Percentiles rank a stretch among this genome's conserved stretches.
These are phyloP conservation scores for Betta splendens DNA, from an alignment of 2,797 vertebrate species.

Conservation along the genomic window DNA sequence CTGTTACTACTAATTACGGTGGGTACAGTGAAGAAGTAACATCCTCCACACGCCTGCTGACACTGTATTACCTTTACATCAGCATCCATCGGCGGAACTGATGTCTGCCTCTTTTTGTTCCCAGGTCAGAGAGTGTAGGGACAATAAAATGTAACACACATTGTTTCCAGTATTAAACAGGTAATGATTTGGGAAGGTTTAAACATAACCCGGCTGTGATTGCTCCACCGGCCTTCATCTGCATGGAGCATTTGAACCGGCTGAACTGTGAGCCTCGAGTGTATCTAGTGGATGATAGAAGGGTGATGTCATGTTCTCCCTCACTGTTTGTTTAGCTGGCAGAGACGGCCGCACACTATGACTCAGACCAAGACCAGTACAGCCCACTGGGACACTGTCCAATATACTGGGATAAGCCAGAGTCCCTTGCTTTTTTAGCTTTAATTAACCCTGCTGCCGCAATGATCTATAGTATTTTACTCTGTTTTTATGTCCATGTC, in stretches of 20 bases:
- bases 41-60: conserved; percentile 35
- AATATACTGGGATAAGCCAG: conserved; percentile 36
- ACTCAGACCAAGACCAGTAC: conserved; percentile 57
- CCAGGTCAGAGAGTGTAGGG: conserved; percentile 11
- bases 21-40: conserved; percentile 29
- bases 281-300: conserved; percentile 72
- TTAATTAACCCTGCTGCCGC: conserved; percentile 10
- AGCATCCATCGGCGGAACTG: conserved; percentile 17
- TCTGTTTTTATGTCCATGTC: conserved; percentile 32
- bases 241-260: conserved; percentile 66
- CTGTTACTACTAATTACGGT: conserved; percentile 52
- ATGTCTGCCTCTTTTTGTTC: conserved; percentile 30
- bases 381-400: conserved; percentile 46
- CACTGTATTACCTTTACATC: conserved; percentile 2
- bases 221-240: conserved; percentile 51
- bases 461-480: conserved; percentile 14
- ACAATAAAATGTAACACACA: conserved; percentile 62
- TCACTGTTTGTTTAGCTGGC: conserved; percentile 77
- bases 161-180: conserved; percentile 57
- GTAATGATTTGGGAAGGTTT: conserved; percentile 10
- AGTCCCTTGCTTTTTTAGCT: conserved; percentile 2
- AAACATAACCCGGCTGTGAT: conserved; percentile 34
- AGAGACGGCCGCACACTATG: conserved; percentile 56
- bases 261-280: conserved; percentile 73
- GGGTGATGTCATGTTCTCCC: conserved; percentile 79